A percentile compares a stretch with the other conserved stretches of the same genome.
Conservation (phyloP, 1,140 invertebrate genomes). For the Liolophura sinensis region DNA sequence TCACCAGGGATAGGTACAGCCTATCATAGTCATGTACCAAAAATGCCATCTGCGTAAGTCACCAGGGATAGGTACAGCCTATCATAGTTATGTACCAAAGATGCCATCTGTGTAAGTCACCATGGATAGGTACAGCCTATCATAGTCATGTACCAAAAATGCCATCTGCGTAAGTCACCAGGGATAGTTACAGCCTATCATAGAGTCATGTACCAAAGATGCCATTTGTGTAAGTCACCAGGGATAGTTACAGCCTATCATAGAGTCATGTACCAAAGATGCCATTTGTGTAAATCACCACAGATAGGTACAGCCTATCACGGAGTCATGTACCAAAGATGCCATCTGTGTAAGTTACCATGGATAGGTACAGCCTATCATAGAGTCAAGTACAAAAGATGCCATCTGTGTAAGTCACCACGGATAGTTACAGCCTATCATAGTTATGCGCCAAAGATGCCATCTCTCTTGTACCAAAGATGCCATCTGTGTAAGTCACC, state of each 20-base stretch:
- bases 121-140: neutral
- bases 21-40: neutral
- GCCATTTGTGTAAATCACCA: neutral
- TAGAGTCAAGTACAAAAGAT: neutral
- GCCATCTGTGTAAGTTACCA: constrained; percentile 75
- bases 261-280: neutral
- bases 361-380: neutral
- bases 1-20: neutral
- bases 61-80: no score
- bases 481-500: neutral
- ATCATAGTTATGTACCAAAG: constrained; percentile 98
- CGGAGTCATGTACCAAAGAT: constrained; percentile 97
- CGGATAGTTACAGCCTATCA: constrained; percentile 96
- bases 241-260: neutral
- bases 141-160: neutral
- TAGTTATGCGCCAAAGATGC: constrained; percentile 98
- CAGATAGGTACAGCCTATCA: constrained; percentile 94
- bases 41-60: neutral
- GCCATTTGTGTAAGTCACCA: constrained; percentile 76
- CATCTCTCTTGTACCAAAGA: constrained; percentile 67
- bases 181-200: constrained; percentile 96
- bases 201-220: constrained; percentile 97
- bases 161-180: neutral
- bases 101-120: constrained; percentile 81
- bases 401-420: neutral